Evolutionary conservation across 2,113 vertebrate genomes (phyloP).

Genomic region (Ictalurus furcatus): DNA sequence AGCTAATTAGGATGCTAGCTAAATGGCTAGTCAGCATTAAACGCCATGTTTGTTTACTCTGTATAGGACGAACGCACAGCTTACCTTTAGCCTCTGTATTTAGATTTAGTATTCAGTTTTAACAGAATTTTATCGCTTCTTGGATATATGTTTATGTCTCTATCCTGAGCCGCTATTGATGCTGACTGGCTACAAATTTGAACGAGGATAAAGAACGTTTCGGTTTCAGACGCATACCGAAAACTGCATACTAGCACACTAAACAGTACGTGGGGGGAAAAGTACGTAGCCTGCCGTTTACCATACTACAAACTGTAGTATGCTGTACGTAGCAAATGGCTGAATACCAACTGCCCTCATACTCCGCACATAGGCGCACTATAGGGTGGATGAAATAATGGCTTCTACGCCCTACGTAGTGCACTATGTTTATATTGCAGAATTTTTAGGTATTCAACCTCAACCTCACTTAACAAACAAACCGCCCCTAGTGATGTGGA

Average conservation of each 20-base stretch:
- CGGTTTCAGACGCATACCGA: neutral
- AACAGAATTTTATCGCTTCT: neutral
- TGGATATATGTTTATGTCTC: neutral
- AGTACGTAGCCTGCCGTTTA: no score
- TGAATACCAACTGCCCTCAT: neutral
- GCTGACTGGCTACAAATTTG: neutral
- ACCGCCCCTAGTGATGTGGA: neutral
- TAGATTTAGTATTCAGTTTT: neutral
- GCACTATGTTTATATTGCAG: neutral
- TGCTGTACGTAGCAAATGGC: neutral
- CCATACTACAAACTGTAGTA: neutral
- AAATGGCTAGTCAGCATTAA: neutral
- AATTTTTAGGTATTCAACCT: neutral
- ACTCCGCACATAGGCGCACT: no score
- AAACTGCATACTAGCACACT: neutral
- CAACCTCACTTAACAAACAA: no score
- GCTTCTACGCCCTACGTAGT: neutral
- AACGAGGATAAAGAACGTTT: neutral
- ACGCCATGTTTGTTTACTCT: constrained; percentile 18
- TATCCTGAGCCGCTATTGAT: neutral
- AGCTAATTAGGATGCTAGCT: neutral
- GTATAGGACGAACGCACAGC: neutral
- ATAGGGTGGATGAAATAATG: neutral
- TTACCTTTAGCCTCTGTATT: neutral
- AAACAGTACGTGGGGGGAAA: neutral